Evolutionary conservation across 2,888 invertebrate genomes (phyloP), one percentile per base, ranked within the genome.

Genomic region (Aradus depressus): DNA sequence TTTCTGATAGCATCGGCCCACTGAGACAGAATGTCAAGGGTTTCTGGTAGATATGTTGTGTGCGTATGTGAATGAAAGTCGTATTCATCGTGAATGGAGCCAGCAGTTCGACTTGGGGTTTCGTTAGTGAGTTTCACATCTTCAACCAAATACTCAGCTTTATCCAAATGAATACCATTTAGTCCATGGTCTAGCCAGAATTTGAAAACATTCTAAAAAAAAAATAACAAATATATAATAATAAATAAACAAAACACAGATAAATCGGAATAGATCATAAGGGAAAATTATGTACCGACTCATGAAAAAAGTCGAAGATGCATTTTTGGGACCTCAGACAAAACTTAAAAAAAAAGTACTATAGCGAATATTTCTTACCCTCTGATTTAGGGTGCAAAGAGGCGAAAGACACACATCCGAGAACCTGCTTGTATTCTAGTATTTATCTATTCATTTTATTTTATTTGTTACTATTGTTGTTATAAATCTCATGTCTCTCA

Each of bases 131-230:
- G 67, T 0, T 67, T 63, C 0, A 66, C 54, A 66, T 80, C 75
- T 53, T 82, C 79, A 0, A 84, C 66, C 56, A 84, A 69, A 62
- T 77, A 77, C 10, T 81, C 79, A 0, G 77, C 80, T 49, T 81
- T 77, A 38, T 72, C 72, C 19, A 90, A 66, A 63, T 89, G 79
- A 62, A 96, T 79, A 3, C 96, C 96, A 57, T 75, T 78, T 0
- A 88, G 81, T 0, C 92, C 93, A 3, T 79, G 71, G 3, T 75
- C 70, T 56, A 91, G 64, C 78, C 91, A 87, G 59, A 75, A 76
- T 32, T 70, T 67, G 1, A 93, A 65, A 1, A 84, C 81, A 0
- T 72, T 69, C 61, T 80, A 71, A n/a, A 61, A 53, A n/a, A 32
- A 42, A 12, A 3, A 22, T 4, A 16, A 38, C n/a, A 44, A 39